These are phyloP conservation scores for Brevimyrus niger DNA, from an alignment of 2,113 vertebrate species.

Conservation along the genomic window DNA sequence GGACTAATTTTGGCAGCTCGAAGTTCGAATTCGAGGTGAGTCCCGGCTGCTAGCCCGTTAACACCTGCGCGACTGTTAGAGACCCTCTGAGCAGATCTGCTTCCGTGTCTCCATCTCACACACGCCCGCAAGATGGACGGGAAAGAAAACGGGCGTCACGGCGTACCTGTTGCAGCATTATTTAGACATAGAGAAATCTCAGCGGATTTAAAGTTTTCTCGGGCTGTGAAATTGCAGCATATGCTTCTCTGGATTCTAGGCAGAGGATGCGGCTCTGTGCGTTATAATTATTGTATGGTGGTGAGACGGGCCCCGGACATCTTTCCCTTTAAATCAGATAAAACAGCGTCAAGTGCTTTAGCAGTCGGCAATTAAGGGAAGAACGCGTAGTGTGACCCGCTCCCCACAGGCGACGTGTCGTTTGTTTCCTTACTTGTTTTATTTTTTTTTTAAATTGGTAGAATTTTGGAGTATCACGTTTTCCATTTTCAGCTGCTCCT, in stretches of 20 bases:
- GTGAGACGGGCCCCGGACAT: not conserved
- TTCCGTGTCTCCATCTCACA: not conserved
- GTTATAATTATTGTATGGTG: not conserved
- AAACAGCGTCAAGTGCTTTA: not conserved
- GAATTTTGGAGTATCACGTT: not conserved
- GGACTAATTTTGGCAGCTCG: slow-evolving; percentile 96
- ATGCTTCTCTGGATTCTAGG: not conserved
- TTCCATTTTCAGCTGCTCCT: not conserved
- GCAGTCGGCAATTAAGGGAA: not conserved
- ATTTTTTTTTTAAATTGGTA: not conserved
- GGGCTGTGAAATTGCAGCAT: not conserved
- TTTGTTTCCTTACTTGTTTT: not conserved
- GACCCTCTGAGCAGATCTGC: not conserved
- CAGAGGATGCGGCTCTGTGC: not conserved
- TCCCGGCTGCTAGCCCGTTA: not conserved
- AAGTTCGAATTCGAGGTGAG: slow-evolving; percentile 98
- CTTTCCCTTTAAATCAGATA: not conserved
- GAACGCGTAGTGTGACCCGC: not conserved
- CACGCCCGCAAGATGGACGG: too few relatives aligned
- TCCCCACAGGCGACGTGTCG: not conserved
- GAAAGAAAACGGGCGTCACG: not conserved
- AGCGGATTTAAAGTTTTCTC: not conserved
- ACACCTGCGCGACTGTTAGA: not conserved
- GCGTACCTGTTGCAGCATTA: not conserved
- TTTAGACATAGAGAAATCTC: not conserved